Evolutionary conservation across 2,113 vertebrate genomes (phyloP).

Genomic region (Sporophila hypoxantha): DNA sequence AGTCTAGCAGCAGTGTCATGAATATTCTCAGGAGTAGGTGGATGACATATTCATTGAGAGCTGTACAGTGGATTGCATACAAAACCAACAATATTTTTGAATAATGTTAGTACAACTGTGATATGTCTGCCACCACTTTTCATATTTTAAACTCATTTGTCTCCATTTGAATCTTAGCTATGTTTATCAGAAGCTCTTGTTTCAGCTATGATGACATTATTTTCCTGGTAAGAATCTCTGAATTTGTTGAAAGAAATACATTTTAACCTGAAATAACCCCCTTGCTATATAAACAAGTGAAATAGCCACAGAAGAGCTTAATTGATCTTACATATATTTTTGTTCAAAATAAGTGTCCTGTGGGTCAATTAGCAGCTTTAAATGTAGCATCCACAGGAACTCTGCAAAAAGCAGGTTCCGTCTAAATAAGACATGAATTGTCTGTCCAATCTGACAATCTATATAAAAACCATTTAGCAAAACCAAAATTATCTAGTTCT

Average conservation of each 20-base stretch:
- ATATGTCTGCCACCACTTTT: conserved; percentile 12
- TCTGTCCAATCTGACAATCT: conserved; percentile 16
- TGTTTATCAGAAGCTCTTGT: background rate
- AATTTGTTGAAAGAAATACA: background rate
- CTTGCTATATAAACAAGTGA: background rate
- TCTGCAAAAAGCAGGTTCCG: background rate
- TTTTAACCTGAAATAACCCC: conserved; percentile 1
- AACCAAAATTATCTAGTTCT: conserved; percentile 9
- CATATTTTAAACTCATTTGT: conserved; percentile 28
- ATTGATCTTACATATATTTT: conserved; percentile 1
- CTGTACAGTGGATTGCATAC: background rate
- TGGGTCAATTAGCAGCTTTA: conserved; percentile 11
- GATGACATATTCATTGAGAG: conserved; percentile 8
- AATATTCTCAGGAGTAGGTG: conserved; percentile 1
- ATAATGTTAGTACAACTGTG: conserved; percentile 8
- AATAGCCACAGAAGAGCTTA: background rate
- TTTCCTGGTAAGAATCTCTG: background rate
- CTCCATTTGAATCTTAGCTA: background rate
- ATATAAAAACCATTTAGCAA: conserved; percentile 50
- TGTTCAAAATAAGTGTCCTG: conserved; percentile 3
- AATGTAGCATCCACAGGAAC: conserved; percentile 25
- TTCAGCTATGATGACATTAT: background rate
- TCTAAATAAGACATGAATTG: conserved; percentile 1
- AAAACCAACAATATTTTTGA: conserved; percentile 2
- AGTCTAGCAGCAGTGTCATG: background rate